phyloP scores from a whole-genome alignment of 2,113 vertebrate species.

The Colius striatus region DNA sequence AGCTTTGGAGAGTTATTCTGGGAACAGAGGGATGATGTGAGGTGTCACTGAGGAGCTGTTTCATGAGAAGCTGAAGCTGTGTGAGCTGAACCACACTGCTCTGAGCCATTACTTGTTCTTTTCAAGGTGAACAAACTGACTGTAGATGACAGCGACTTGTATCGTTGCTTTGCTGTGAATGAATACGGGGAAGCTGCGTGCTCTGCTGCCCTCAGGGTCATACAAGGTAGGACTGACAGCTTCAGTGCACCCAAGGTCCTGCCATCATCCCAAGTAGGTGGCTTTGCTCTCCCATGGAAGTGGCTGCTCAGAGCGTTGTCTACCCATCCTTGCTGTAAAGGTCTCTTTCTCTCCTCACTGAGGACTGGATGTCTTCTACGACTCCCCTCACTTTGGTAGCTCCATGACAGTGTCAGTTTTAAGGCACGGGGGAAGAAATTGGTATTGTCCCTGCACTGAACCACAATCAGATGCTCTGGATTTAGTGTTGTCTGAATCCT shows the following conservation, averaged over 20 bases:
- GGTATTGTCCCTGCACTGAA: not conserved
- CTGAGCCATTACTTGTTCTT: slow-evolving; percentile 15
- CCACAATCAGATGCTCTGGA: not conserved
- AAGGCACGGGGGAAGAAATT: not conserved
- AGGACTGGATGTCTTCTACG: not conserved
- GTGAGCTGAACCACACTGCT: not conserved
- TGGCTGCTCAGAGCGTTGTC: not conserved
- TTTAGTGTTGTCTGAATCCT: not conserved
- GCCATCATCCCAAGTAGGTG: not conserved
- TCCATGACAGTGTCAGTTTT: not conserved
- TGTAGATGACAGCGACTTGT: slow-evolving; percentile 77
- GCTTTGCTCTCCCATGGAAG: not conserved
- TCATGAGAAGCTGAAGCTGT: not conserved
- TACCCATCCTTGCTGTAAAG: not conserved
- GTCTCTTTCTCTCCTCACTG: not conserved
- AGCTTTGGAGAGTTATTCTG: not conserved
- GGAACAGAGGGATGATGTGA: not conserved
- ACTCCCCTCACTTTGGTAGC: not conserved
- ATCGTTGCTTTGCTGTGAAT: slow-evolving; percentile 83
- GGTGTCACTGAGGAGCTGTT: not conserved
- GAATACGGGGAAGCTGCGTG: slow-evolving; percentile 84
- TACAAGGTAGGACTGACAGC: slow-evolving; percentile 77
- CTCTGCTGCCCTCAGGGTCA: slow-evolving; percentile 77
- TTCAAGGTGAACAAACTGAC: slow-evolving; percentile 81
- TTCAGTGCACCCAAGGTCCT: not conserved